These are phyloP conservation scores for Disparrhopalites patrizii DNA, from an alignment of 2,888 invertebrate species.

Conservation along the genomic window DNA sequence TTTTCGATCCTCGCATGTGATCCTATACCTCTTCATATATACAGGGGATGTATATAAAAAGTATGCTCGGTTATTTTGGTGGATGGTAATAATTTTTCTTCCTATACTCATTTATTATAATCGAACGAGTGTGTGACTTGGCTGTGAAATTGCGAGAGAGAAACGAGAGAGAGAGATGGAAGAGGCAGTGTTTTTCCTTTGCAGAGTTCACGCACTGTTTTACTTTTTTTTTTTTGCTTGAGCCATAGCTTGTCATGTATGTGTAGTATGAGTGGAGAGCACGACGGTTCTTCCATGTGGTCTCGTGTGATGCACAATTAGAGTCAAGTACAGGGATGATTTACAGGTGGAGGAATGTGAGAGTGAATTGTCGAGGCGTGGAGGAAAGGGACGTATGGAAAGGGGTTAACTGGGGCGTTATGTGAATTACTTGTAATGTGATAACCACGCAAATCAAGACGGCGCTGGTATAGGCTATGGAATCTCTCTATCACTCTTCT, in stretches of 20 bases:
- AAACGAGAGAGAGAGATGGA: neutral
- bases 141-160: neutral
- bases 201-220: neutral
- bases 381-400: neutral
- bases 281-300: too few species aligned
- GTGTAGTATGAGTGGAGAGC: neutral
- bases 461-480: too few species aligned
- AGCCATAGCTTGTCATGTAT: neutral
- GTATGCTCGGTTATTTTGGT: neutral
- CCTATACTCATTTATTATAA: neutral
- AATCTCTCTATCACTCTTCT: too few species aligned
- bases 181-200: neutral
- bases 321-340: too few species aligned
- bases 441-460: neutral
- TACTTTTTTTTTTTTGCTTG: neutral
- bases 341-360: neutral
- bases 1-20: too few species aligned
- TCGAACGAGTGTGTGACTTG: neutral
- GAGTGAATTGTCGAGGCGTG: neutral
- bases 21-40: too few species aligned
- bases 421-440: neutral
- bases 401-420: constrained; percentile 3
- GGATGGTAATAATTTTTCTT: neutral
- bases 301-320: too few species aligned
- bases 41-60: too few species aligned